Evolutionary conservation across 2,113 vertebrate species (phyloP), one percentile per base, ranked within the genome.

Genomic region (Tragelaphus buxtoni): DNA sequence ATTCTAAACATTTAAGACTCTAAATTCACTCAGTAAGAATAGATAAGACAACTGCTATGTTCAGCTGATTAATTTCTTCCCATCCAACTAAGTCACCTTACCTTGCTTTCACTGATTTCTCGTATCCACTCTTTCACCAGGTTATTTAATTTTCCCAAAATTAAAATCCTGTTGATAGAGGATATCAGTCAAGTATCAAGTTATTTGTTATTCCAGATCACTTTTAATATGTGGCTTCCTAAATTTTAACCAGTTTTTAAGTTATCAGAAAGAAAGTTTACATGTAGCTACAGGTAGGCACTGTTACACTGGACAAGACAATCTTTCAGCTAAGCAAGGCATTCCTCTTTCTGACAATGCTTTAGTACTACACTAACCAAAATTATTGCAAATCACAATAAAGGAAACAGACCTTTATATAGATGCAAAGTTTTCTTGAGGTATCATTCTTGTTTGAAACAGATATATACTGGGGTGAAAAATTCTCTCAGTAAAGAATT

Each of bases 121-220:
- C 98, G 98, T 96, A 99, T 99, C 99, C 99, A 99, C 94, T 99
- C 99, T 97, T 99, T 99, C 84, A 99, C 99, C 94, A 99, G 97
- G 69, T 98, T 99, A 98, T 99, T 99, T 97, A 99, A 94, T 97
- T 99, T 99, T 87, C 99, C 99, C 98, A 99, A 98, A 98, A 99
- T 99, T 86, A 99, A 98, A 98, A 99, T 99, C 98, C 99, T 99
- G 97, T 98, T 95, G 94, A 98, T 82, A 96, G 97, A 98, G 95
- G 98, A 45, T 92, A 86, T 39, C 58, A 92, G 58, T 96, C 69
- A 97, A 95, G 56, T 53, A 80, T 74, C 61, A 96, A 81, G 49
- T 47, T 85, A 35, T 35, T 79, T 95, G 24, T 63, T 76, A 95
- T 86, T 89, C 39, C 13, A 90, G 13, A 76, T 92, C 20, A 88